Conservation (phyloP, 1,140 invertebrate species). For the Zaprionus ornatus region DNA sequence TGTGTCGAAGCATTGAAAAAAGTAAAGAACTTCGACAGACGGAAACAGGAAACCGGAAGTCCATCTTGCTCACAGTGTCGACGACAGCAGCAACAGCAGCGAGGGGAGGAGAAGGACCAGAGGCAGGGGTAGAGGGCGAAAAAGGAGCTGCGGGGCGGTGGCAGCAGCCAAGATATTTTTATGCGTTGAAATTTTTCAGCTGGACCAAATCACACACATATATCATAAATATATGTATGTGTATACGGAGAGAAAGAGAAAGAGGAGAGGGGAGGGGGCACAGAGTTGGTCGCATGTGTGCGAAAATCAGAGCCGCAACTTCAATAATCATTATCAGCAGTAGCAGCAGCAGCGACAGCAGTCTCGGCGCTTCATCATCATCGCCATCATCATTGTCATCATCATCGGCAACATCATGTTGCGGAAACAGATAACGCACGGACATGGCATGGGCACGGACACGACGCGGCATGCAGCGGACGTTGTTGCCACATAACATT, state of each 20-base stretch:
- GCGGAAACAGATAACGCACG: conserved; percentile 82
- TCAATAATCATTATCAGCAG: conserved; percentile 80
- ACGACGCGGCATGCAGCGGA: conserved; percentile 52
- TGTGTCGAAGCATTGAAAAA: conserved; percentile 76
- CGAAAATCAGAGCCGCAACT: conserved; percentile 64
- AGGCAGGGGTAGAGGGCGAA: not conserved
- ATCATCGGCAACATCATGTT: conserved; percentile 75
- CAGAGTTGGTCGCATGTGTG: conserved; percentile 19
- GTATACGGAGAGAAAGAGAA: not conserved
- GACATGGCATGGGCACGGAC: conserved; percentile 50
- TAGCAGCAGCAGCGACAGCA: conserved; percentile 42
- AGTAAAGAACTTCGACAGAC: conserved; percentile 83
- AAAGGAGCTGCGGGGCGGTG: conserved; percentile 6
- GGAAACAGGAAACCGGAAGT: conserved; percentile 84
- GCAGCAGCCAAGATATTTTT: conserved; percentile 78
- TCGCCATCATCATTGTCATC: conserved; percentile 32
- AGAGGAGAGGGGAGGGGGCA: not conserved
- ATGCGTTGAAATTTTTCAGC: conserved; percentile 82
- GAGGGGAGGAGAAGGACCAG: not conserved
- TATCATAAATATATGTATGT: conserved; percentile 44
- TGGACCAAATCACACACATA: conserved; percentile 75
- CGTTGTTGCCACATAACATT: conserved; percentile 75
- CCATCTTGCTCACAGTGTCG: conserved; percentile 83
- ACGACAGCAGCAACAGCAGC: conserved; percentile 59
- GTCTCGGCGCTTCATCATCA: conserved; percentile 21